Evolutionary conservation across 1,140 invertebrate species (phyloP), one percentile per base, ranked within the genome.

Genomic region (Lanistes nyassanus): DNA sequence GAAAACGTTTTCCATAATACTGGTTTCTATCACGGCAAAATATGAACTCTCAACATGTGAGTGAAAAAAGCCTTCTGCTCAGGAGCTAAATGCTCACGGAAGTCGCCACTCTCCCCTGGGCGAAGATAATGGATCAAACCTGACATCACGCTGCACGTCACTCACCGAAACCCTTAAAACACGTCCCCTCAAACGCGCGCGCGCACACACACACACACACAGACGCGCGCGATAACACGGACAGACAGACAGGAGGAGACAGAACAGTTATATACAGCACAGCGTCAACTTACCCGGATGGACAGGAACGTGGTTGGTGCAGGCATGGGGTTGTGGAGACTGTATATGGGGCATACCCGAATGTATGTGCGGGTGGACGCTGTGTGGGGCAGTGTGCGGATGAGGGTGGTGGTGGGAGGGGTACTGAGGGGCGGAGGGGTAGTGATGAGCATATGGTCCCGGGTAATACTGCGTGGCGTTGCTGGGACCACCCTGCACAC

Each of bases 401-500:
- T 71, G 65, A n/a, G 65, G 39, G 65, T 67, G 65, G 36, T 64
- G 62, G n/a, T 67, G 65, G n/a, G 68, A 71, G 26, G 68, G 51
- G 68, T 71, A 71, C 68, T 71, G 68, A 55, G 68, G 68, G 26
- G 51, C 53, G 5, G 68, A 56, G 36, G 65, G 65, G 65, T 67
- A 67, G 65, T 67, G 65, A 39, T 36, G 65, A 39, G 65, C 65
- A 37, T 67, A 67, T 2, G 79, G 76, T 16, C 76, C 78, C 53
- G 82, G 80, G 82, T 87, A 86, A 80, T 87, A 84, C 67, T 84
- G 86, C 34, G 81, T 77, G 64, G 80, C 80, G 67, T 80, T 85
- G 77, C 84, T 86, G 78, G 87, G 87, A 76, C 86, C 86, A 29
- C 85, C 87, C 87, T 88, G 83, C 36, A 71, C 68, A 68, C 77